Base-by-base conservation (phyloP, 2,888 invertebrate genomes). In the Melikaiella ostensackeni region DNA sequence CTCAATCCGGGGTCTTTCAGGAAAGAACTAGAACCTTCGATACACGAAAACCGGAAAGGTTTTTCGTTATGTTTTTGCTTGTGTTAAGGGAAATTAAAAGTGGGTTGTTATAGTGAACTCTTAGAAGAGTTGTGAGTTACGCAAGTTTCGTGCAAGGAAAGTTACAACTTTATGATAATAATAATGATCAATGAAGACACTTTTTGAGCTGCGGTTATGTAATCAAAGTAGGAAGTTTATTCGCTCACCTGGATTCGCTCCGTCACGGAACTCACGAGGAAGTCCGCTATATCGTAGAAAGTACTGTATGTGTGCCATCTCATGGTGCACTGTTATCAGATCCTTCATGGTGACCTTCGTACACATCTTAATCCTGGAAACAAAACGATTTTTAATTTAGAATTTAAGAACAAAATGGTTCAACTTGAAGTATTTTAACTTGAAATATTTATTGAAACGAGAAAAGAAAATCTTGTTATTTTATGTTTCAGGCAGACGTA, bases 251-350 rank as follows among this genome's bases (percentile, higher is more conserved):
- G 98, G 97, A 93, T 98, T 98, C 1, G 98, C 98, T 0, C 98
- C 98, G 88, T 96, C 96, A 70, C 98, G 93, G 92, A 97, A 98
- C 75, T 97, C 95, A 87, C 97, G 96, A 2, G 97, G 97, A 86
- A 95, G 94, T 87, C 96, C 94, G 77, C 94, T 94, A 91, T 98
- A 98, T 50, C 96, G 95, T 86, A 97, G 92, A 92, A 97, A 98
- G 90, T 98, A 98, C 87, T 98, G 95, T 75, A 98, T 95, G 88
- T 98, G 98, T 0, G 97, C 96, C 96, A 98, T 96, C 92, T 98
- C 98, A 86, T 98, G 98, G 86, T 98, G 98, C 0, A 96, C 96
- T 0, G 97, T 97, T 77, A 97, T 94, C 82, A 98, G 89, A 88
- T 97, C 97, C 84, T 96, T 96, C 95, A 97, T 97, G 81, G 95